Evolutionary conservation across 2,888 invertebrate genomes (phyloP), one percentile per base, ranked within the genome.

Genomic region (Automeris io): DNA sequence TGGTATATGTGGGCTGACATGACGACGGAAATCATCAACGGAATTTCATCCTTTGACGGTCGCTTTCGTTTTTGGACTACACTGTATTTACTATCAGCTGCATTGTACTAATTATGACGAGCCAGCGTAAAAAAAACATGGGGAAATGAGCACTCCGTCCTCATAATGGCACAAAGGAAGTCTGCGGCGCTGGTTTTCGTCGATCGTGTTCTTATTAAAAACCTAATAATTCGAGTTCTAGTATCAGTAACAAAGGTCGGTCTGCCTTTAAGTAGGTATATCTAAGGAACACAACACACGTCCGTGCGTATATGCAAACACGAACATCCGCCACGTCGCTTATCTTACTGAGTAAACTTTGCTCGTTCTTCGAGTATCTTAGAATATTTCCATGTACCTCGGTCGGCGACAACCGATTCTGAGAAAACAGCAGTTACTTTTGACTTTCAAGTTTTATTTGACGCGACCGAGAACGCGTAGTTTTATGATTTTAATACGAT

Each of bases 321-420:
- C 32, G 54, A 59, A 70, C 76, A 79, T 79, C 77, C 71, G 71
- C 62, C 70, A 70, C 72, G 59, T 58, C 59, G 71, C 76, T 81
- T 82, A 82, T 82, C 81, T 74, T 67, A 49, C 69, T 71, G 55
- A 61, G 55, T 70, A 82, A 82, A 82, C 81, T 60, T 51, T 44
- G 61, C 49, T 54, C 63, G 66, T 44, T 58, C 51, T 81, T n/a
- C n/a, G n/a, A n/a, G n/a, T n/a, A 82, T 81, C 80, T 80, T 59
- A 70, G 71, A 81, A 79, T 81, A 82, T 79, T 80, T 80, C 78
- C 80, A 79, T 75, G 74, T 58, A 65, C 61, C 54, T 47, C 54
- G 58, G 51, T 57, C 61, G 61, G 57, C 55, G 60, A 54, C 48
- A 60, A 64, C 61, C 62, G 66, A 56, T 80, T 81, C 80, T 68